Evolutionary conservation across 2,113 vertebrate genomes (phyloP), one percentile per base, ranked within the genome.

Genomic region (Sminthopsis crassicaudata): DNA sequence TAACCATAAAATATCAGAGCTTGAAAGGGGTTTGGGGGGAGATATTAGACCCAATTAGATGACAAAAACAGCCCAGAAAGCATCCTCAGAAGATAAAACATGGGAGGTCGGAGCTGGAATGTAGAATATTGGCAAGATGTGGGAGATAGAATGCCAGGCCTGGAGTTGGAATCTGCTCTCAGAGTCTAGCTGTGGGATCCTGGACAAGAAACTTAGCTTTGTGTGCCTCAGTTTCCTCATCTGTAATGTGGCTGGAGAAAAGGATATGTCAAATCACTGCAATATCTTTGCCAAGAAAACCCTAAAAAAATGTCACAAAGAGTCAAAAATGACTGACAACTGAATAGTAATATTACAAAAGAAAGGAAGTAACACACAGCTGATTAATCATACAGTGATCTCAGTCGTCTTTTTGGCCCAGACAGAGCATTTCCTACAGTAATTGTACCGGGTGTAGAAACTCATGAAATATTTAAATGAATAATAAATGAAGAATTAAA

Each of bases 391-490:
- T n/a, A 19, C 1, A n/a, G 12, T 19, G 36, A 76, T n/a, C 67
- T 22, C 19, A 23, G 19, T 42, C 42, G 5, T 84, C 67, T 8
- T 8, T 84, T 42, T 42, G 67, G 16, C n/a, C 67, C 1, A 0
- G n/a, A 84, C 67, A 84, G 19, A 97, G 89, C 93, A 97, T 96
- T 98, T 97, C 97, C 95, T 91, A 92, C 48, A n/a, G 90, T 95
- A 90, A 46, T 46, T 84, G 90, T 48, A 92, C 76, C n/a, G 24
- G 90, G 94, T 92, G 92, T 92, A 90, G 96, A 96, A 96, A 42
- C 46, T 52, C 92, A 91, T 50, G 89, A 94, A 98, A 36, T 42
- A 12, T 30, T 0, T 2, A 27, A 52, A 48, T 93, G 91, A 96
- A 96, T 96, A 96, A 96, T 94, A 53, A 60, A 96, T 95, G 94